Evolutionary conservation across 2,888 invertebrate genomes (phyloP).

Genomic region (Congeria kusceri): DNA sequence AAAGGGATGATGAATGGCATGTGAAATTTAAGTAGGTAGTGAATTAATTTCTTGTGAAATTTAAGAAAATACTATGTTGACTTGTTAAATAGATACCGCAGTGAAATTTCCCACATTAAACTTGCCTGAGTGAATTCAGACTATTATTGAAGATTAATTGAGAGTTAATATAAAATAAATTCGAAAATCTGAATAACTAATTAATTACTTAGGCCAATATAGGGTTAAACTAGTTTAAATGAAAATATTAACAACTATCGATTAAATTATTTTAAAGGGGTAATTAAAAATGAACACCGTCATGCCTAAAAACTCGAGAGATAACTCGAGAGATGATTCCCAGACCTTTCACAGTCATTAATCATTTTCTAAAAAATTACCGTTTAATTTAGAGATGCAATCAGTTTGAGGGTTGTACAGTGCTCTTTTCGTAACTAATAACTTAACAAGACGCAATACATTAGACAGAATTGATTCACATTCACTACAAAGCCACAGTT

Average conservation of each 20-base stretch:
- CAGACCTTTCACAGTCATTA: background rate
- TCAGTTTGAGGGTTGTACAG: conserved; percentile 5
- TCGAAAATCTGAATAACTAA: background rate
- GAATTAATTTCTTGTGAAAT: conserved; percentile 40
- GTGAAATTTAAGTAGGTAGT: conserved; percentile 10
- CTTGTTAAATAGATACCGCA: conserved; percentile 14
- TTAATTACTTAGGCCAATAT: no score
- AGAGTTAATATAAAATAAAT: conserved; percentile 1
- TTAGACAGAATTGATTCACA: background rate
- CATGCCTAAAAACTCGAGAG: no score
- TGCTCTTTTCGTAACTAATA: conserved; percentile 14
- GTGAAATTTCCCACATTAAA: conserved; percentile 8
- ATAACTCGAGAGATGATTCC: no score
- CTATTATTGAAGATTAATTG: conserved; percentile 9
- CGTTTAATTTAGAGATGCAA: conserved; percentile 41
- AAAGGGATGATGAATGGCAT: conserved; percentile 44
- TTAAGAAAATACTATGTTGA: conserved; percentile 31
- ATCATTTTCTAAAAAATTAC: conserved; percentile 32
- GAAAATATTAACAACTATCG: no score
- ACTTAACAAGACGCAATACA: conserved; percentile 26
- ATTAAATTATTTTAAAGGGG: no score
- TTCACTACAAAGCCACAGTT: conserved; percentile 16
- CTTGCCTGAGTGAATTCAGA: conserved; percentile 20
- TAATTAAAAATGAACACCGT: no score
- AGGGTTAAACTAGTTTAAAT: no score